phyloP scores from a whole-genome alignment of 2,113 vertebrate species.

The Chitala chitala region DNA sequence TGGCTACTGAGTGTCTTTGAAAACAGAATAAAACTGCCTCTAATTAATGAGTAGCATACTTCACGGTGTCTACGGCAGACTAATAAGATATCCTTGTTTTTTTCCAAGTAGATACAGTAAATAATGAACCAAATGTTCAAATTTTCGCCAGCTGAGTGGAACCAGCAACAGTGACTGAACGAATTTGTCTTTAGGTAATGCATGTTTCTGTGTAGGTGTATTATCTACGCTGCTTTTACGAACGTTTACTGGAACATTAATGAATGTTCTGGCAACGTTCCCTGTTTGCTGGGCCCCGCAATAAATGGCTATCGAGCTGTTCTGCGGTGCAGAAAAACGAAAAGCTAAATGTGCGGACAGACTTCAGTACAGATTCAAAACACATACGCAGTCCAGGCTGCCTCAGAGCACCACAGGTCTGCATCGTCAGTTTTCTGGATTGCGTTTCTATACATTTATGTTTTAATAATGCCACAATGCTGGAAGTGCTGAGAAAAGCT shows the following conservation, averaged over 20 bases:
- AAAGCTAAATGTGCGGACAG: background rate
- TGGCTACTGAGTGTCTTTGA: background rate
- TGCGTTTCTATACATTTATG: too few species aligned
- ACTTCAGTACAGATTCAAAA: background rate
- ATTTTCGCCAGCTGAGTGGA: background rate
- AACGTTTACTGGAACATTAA: background rate
- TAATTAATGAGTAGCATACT: background rate
- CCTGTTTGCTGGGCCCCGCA: too few species aligned
- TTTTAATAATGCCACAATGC: too few species aligned
- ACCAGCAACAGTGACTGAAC: background rate
- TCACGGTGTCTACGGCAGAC: background rate
- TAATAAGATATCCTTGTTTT: background rate
- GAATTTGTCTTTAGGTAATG: slow-evolving; percentile 5
- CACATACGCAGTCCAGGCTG: background rate
- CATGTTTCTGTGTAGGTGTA: background rate
- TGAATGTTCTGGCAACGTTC: too few species aligned
- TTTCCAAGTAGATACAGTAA: slow-evolving; percentile 1
- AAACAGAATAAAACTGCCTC: background rate
- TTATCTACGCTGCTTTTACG: slow-evolving; percentile 5
- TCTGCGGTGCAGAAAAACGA: background rate
- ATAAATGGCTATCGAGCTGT: background rate
- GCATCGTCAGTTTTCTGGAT: background rate
- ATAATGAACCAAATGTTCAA: background rate
- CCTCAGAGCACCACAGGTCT: background rate
- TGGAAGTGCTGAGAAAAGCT: too few species aligned